phyloP scores from a whole-genome alignment of 1,140 invertebrate genomes.

The Drosophila quadrilineata region DNA sequence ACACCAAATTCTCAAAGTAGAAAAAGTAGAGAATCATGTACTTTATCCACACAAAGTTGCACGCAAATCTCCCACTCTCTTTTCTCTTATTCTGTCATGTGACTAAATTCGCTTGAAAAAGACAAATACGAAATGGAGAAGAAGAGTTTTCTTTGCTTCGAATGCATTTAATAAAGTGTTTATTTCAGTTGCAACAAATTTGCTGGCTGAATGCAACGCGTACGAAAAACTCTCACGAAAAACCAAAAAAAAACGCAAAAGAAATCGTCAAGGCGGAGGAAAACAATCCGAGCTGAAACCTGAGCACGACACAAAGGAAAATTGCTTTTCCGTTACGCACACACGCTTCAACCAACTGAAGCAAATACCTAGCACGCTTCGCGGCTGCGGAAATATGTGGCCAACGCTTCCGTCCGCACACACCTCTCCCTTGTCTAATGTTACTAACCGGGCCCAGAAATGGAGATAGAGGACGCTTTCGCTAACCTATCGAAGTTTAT shows the following conservation, averaged over 20 bases:
- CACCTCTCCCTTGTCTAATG: neutral
- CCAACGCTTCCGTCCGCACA: constrained; percentile 36
- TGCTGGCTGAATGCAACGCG: constrained; percentile 68
- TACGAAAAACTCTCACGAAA: constrained; percentile 29
- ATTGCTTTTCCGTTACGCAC: constrained; percentile 74
- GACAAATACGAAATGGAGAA: constrained; percentile 20
- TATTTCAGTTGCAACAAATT: constrained; percentile 78
- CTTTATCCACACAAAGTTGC: too few species aligned
- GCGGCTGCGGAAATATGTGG: constrained; percentile 69
- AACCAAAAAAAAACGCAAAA: constrained; percentile 28
- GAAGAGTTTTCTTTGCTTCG: constrained; percentile 40
- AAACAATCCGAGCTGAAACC: constrained; percentile 69
- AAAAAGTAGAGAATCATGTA: constrained; percentile 36
- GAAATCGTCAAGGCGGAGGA: too few species aligned
- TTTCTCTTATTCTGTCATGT: constrained; percentile 38
- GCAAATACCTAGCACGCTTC: constrained; percentile 72
- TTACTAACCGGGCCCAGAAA: neutral
- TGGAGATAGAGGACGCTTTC: constrained; percentile 36
- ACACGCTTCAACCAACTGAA: constrained; percentile 30
- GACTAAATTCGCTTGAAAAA: constrained; percentile 15
- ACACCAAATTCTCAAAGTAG: constrained; percentile 70
- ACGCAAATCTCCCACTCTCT: too few species aligned
- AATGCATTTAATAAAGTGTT: constrained; percentile 80
- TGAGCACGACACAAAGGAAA: constrained; percentile 77
- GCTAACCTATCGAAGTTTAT: constrained; percentile 60